These are phyloP conservation scores for Drosophila carrolli DNA, from an alignment of 1,140 invertebrate genomes.

Conservation along the genomic window DNA sequence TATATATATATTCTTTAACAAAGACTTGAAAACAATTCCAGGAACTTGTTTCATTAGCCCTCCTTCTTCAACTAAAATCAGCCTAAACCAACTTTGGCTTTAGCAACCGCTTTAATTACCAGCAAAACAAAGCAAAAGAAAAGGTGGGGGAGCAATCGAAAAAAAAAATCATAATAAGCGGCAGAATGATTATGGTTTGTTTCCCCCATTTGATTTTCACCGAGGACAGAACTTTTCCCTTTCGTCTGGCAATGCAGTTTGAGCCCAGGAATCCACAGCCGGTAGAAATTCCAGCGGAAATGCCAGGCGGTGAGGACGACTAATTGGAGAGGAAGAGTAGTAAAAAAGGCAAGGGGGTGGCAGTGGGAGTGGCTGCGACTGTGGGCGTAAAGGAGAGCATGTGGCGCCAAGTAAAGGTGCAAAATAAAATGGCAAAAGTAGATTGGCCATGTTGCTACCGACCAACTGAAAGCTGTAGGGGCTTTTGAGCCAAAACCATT, in stretches of 20 bases:
- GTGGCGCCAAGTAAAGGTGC: slow-evolving; percentile 50
- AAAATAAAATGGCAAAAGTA: slow-evolving; percentile 59
- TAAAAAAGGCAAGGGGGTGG: background rate
- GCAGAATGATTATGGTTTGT: slow-evolving; percentile 55
- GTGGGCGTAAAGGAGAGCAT: background rate
- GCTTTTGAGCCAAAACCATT: slow-evolving; percentile 14
- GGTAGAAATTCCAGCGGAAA: slow-evolving; percentile 64
- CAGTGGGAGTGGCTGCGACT: background rate
- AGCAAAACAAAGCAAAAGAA: slow-evolving; percentile 20
- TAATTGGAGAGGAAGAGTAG: slow-evolving; percentile 54
- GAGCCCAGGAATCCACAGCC: slow-evolving; percentile 2
- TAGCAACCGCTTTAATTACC: slow-evolving; percentile 41
- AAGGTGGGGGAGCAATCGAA: background rate
- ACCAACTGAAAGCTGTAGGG: slow-evolving; percentile 6
- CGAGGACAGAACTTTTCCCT: slow-evolving; percentile 63
- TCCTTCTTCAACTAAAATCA: background rate
- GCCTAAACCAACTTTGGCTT: slow-evolving; percentile 25
- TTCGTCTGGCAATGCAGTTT: slow-evolving; percentile 30
- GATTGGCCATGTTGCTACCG: slow-evolving; percentile 42
- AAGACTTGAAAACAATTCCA: slow-evolving; percentile 1
- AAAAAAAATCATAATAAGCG: slow-evolving; percentile 44
- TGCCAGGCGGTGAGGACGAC: slow-evolving; percentile 59
- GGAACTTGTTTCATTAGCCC: slow-evolving; percentile 1
- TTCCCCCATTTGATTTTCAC: slow-evolving; percentile 32
- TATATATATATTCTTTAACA: background rate